A percentile compares a stretch with the other conserved stretches of the same genome.
phyloP scores from a whole-genome alignment of 1,140 invertebrate genomes.

The Amyelois transitella region DNA sequence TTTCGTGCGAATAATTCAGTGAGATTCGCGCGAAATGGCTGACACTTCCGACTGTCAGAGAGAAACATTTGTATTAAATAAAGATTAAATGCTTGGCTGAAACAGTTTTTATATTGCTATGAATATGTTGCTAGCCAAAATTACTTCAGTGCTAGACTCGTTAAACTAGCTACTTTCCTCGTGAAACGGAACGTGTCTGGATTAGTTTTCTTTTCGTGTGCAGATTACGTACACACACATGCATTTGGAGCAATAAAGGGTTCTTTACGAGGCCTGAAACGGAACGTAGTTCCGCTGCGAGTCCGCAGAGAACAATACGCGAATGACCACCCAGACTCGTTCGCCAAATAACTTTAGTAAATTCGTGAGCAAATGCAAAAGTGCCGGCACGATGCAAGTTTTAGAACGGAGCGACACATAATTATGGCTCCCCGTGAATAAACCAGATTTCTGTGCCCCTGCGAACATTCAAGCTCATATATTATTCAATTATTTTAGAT shows the following conservation, averaged over 20 bases:
- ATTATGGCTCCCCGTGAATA: too few species aligned
- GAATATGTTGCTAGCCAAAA: constrained; percentile 16
- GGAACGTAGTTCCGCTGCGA: constrained; percentile 28
- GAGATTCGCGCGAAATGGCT: constrained; percentile 53
- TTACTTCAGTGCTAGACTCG: too few species aligned
- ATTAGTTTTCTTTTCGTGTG: constrained; percentile 27
- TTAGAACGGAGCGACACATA: too few species aligned
- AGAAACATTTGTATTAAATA: constrained; percentile 14
- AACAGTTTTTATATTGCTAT: constrained; percentile 38
- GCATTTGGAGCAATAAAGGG: constrained; percentile 33
- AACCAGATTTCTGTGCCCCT: too few species aligned
- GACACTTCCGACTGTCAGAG: constrained; percentile 41
- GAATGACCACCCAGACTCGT: constrained; percentile 12
- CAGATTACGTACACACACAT: constrained; percentile 41
- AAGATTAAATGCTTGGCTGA: neutral
- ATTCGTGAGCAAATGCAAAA: constrained; percentile 34
- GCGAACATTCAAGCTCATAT: too few species aligned
- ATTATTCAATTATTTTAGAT: too few species aligned
- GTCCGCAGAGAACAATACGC: constrained; percentile 31
- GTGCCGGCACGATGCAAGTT: too few species aligned
- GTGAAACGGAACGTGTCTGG: constrained; percentile 8
- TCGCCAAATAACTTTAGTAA: constrained; percentile 32
- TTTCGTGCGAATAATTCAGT: constrained; percentile 58
- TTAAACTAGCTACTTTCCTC: neutral
- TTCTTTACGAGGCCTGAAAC: constrained; percentile 43